These are phyloP conservation scores for Pongo pygmaeus DNA, from an alignment of 2,113 vertebrate species.

Conservation along the genomic window DNA sequence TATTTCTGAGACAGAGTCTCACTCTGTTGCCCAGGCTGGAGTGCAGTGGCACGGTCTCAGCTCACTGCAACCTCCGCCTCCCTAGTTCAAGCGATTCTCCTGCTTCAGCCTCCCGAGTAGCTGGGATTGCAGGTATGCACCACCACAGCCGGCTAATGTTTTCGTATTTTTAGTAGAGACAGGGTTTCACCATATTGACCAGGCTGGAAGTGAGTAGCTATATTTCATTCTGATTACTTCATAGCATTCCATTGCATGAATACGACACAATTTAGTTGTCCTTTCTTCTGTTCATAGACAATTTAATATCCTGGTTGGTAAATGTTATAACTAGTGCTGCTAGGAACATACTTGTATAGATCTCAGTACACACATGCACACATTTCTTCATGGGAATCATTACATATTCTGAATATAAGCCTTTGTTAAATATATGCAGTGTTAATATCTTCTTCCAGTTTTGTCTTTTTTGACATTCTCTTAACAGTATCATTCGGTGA, in stretches of 20 bases:
- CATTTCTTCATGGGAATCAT: background rate
- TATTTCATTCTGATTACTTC: background rate
- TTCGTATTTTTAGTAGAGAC: too few species aligned
- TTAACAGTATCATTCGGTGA: background rate
- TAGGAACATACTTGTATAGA: background rate
- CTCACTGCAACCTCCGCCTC: too few species aligned
- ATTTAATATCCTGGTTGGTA: background rate
- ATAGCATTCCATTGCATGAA: background rate
- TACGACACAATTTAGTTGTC: background rate
- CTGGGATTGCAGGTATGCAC: too few species aligned
- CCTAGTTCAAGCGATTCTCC: too few species aligned
- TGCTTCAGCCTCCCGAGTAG: too few species aligned
- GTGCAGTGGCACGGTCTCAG: too few species aligned
- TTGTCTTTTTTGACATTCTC: background rate
- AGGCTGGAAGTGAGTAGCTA: background rate
- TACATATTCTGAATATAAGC: background rate
- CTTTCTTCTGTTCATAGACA: background rate
- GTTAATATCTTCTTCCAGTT: background rate
- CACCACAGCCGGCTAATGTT: too few species aligned
- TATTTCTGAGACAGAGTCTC: too few species aligned
- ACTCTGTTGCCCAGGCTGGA: too few species aligned
- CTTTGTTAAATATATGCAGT: background rate
- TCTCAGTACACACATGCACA: background rate
- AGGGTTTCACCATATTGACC: too few species aligned
- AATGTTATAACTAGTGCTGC: background rate